Evolutionary conservation across 2,888 invertebrate genomes (phyloP), one percentile per base, ranked within the genome.

Genomic region (Ormyrus thymus): DNA sequence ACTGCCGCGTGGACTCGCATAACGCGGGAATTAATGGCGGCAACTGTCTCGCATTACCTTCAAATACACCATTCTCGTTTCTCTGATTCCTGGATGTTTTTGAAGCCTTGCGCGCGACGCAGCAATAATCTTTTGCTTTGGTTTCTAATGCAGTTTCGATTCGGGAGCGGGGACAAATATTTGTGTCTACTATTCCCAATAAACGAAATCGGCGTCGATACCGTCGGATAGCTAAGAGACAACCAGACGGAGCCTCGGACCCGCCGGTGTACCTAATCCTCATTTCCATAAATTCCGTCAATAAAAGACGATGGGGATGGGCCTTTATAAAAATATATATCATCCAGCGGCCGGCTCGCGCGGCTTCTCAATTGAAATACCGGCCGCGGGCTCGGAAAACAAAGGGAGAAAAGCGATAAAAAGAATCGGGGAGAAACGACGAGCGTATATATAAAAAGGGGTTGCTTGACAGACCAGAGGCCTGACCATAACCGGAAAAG

Each of bases 291-390:
- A 71, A 65, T 65, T n/a, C 43, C 45, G 48, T 11, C 66, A 56
- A 78, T 72, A 78, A 78, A 78, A 73, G 61, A 53, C 55, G 53
- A 13, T 8, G 68, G 15, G 56, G 62, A 68, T 50, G 68, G 29
- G 73, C 10, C 68, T 78, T 29, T 74, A 73, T 69, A 78, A 78
- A 78, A 73, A 69, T 78, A 78, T 78, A 74, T 78, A 62, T 74
- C 45, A 73, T 74, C 69, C 58, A 15, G 50, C 48, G 56, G 13
- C 43, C 55, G 56, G 13, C 43, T 13, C 3, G 50, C 66, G 55
- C 46, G 53, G n/a, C 53, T 53, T 29, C 29, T 69, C 73, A 61
- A 78, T 78, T 78, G 78, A 78, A 78, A 78, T 74, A 73, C 62
- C 64, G 45, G 72, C 53, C 56, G 62, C 51, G 68, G 56, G 68